phyloP scores from a whole-genome alignment of 1,140 invertebrate species.

The Cotesia glomerata region DNA sequence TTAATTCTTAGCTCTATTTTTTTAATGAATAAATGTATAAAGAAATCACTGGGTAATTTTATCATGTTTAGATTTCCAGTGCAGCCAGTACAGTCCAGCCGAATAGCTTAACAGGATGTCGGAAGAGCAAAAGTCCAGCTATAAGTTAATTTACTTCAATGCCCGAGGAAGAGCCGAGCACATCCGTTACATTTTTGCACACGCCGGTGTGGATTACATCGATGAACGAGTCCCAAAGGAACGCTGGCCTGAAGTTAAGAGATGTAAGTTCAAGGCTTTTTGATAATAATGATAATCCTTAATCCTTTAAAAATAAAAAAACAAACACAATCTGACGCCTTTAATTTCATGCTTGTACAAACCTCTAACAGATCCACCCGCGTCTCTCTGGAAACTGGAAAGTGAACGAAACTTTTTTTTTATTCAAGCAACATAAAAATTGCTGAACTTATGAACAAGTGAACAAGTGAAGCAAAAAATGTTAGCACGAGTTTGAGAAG shows the following conservation, averaged over 20 bases:
- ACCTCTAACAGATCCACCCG: too few relatives aligned
- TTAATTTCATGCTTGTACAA: too few relatives aligned
- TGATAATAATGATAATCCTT: background rate
- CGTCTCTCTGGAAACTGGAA: too few relatives aligned
- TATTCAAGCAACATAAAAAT: background rate
- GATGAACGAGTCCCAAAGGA: conserved; percentile 68
- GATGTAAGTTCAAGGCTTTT: conserved; percentile 55
- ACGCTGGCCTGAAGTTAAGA: conserved; percentile 65
- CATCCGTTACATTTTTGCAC: conserved; percentile 71
- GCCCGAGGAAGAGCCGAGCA: conserved; percentile 73
- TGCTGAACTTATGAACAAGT: background rate
- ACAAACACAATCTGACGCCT: background rate
- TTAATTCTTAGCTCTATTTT: too few relatives aligned
- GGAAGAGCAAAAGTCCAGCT: conserved; percentile 52
- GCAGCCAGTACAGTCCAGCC: too few relatives aligned
- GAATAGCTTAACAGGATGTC: conserved; percentile 34
- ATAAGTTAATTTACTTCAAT: conserved; percentile 72
- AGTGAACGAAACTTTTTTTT: background rate
- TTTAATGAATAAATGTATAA: background rate
- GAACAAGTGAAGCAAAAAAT: background rate
- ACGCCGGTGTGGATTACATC: conserved; percentile 69
- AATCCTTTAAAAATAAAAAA: background rate
- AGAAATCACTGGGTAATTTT: background rate
- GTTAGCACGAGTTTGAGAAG: too few relatives aligned
- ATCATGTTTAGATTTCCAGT: background rate